Evolutionary conservation across 2,113 vertebrate species (phyloP).

Genomic region (Macquaria ambigua): DNA sequence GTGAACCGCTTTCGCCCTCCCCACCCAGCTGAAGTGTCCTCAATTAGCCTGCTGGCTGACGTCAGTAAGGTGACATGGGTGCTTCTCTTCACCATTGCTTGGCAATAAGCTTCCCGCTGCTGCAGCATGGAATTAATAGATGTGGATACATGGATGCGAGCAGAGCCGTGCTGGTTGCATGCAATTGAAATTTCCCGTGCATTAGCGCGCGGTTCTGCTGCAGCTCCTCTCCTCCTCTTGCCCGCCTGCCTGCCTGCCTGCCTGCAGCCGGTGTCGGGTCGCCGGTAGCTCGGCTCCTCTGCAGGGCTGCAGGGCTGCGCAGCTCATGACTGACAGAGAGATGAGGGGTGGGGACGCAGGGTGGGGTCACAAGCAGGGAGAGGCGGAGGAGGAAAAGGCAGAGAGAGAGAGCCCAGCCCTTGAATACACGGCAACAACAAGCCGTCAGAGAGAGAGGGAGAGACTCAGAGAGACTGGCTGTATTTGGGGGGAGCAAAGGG

Average conservation of each 20-base stretch:
- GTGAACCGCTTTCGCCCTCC: constrained; percentile 49
- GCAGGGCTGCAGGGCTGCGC: constrained; percentile 73
- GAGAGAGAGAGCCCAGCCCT: constrained; percentile 87
- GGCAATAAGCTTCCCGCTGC: constrained; percentile 34
- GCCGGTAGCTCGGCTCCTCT: constrained; percentile 56
- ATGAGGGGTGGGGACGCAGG: constrained; percentile 90
- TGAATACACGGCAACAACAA: constrained; percentile 86
- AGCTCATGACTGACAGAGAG: constrained; percentile 83
- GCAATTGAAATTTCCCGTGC: constrained; percentile 25
- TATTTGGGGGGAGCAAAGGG: constrained; percentile 51
- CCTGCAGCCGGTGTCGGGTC: constrained; percentile 47
- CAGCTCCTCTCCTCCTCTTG: constrained; percentile 5
- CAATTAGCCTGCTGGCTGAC: constrained; percentile 80
- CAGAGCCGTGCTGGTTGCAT: not conserved
- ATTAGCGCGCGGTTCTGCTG: not conserved
- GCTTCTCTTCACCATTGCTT: constrained; percentile 40
- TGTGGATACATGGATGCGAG: not conserved
- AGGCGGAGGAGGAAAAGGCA: constrained; percentile 87
- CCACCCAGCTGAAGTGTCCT: constrained; percentile 69
- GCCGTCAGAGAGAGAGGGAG: constrained; percentile 71
- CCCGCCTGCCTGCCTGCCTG: not conserved
- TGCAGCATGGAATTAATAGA: constrained; percentile 36
- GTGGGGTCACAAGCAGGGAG: constrained; percentile 89
- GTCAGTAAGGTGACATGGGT: constrained; percentile 82
- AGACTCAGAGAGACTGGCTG: constrained; percentile 53